Evolutionary conservation across 2,797 vertebrate species (phyloP).

Genomic region (Crocidura indochinensis): DNA sequence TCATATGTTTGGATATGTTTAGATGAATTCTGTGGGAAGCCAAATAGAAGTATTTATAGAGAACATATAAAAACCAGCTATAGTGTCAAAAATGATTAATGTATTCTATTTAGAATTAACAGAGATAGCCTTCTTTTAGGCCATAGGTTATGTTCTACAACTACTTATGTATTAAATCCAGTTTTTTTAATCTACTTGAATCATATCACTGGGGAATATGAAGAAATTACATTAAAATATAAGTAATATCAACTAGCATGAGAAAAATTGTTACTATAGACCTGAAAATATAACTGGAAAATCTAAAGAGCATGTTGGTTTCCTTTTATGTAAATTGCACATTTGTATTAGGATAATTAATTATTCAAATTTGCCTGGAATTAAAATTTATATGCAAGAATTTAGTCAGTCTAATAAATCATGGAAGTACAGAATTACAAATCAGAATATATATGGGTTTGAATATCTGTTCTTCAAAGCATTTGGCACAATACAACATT

Average conservation of each 20-base stretch:
- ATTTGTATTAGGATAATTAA: neutral
- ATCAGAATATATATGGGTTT: neutral
- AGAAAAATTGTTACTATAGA: conserved; percentile 42
- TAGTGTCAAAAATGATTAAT: neutral
- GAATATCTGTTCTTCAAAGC: neutral
- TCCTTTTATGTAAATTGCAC: conserved; percentile 29
- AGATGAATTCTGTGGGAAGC: conserved; percentile 43
- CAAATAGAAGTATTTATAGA: conserved; percentile 44
- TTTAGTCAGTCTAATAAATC: neutral
- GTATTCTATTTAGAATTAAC: neutral
- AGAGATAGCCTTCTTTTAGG: neutral
- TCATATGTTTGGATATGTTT: neutral
- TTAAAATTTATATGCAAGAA: conserved; percentile 36
- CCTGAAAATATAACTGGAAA: conserved; percentile 11
- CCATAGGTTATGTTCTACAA: conserved; percentile 14
- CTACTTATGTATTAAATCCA: neutral
- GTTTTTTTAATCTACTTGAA: too few species aligned
- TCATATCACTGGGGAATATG: neutral
- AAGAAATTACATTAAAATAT: neutral
- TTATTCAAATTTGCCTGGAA: conserved; percentile 50
- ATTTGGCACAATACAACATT: neutral
- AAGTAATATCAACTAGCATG: conserved; percentile 22
- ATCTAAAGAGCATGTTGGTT: neutral
- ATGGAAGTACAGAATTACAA: neutral
- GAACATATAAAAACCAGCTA: neutral